Evolutionary conservation across 2,113 vertebrate genomes (phyloP).

Genomic region (Redunca redunca): DNA sequence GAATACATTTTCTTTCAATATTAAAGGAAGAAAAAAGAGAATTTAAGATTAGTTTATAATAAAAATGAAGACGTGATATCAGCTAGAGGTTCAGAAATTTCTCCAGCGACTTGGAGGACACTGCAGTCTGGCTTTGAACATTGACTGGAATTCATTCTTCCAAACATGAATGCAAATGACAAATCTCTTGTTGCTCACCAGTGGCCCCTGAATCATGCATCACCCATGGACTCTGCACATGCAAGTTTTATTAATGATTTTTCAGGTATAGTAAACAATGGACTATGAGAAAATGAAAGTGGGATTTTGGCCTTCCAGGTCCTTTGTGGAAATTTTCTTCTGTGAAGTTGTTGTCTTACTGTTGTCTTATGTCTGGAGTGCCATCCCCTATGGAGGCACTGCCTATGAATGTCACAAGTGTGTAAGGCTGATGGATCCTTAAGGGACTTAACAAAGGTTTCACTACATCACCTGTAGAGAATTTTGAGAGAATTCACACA

Average conservation of each 20-base stretch:
- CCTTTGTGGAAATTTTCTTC: background rate
- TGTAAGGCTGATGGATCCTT: background rate
- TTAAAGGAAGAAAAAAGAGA: constrained; percentile 24
- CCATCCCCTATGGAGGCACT: background rate
- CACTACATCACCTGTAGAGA: background rate
- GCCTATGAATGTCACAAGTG: background rate
- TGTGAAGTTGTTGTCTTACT: background rate
- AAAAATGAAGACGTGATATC: background rate
- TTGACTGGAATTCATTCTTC: constrained; percentile 15
- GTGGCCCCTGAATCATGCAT: constrained; percentile 17
- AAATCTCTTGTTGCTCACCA: background rate
- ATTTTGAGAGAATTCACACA: background rate
- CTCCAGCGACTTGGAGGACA: background rate
- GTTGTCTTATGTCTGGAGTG: background rate
- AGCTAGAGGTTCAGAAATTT: background rate
- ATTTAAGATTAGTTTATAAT: background rate
- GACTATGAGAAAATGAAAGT: background rate
- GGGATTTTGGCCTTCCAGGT: background rate
- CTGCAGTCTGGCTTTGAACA: background rate
- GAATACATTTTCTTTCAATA: background rate
- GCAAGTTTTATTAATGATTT: constrained; percentile 31
- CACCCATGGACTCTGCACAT: background rate
- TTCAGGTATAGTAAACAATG: background rate
- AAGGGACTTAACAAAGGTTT: background rate
- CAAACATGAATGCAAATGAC: background rate